These are phyloP conservation scores for Caenorhabditis macrosperma DNA, from an alignment of 2,888 invertebrate genomes.

Conservation along the genomic window DNA sequence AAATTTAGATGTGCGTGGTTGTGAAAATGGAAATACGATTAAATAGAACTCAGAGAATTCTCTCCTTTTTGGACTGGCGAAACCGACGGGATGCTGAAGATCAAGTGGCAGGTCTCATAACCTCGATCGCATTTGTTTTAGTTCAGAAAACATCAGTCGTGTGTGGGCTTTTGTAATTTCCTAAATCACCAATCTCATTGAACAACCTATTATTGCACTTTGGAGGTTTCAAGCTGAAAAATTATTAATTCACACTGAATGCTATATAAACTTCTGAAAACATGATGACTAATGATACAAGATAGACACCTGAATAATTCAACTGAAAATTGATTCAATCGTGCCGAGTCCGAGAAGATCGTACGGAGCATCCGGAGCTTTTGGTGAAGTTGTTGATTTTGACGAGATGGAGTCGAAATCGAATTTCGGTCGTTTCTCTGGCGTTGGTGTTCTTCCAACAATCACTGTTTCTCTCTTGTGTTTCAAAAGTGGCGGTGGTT, in stretches of 20 bases:
- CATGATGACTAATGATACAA: no score
- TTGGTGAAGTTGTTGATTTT: neutral
- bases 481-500: slow-evolving; percentile 9
- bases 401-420: neutral
- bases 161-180: slow-evolving; percentile 4
- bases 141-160: neutral
- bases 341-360: slow-evolving; percentile 3
- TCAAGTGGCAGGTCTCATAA: no score
- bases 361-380: neutral
- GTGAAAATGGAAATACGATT: no score
- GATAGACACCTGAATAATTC: no score
- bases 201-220: no score
- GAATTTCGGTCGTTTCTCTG: neutral
- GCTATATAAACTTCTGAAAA: no score
- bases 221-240: no score
- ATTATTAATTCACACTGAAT: no score
- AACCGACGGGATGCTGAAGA: no score
- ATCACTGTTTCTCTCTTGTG: neutral
- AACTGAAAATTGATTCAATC: neutral
- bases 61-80: slow-evolving; percentile 20
- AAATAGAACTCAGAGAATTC: no score
- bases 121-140: neutral
- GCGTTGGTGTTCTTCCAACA: neutral
- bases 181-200: no score
- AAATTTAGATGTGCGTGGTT: no score